Conservation (phyloP, 2,888 invertebrate genomes). For the Isoperla grammatica region DNA sequence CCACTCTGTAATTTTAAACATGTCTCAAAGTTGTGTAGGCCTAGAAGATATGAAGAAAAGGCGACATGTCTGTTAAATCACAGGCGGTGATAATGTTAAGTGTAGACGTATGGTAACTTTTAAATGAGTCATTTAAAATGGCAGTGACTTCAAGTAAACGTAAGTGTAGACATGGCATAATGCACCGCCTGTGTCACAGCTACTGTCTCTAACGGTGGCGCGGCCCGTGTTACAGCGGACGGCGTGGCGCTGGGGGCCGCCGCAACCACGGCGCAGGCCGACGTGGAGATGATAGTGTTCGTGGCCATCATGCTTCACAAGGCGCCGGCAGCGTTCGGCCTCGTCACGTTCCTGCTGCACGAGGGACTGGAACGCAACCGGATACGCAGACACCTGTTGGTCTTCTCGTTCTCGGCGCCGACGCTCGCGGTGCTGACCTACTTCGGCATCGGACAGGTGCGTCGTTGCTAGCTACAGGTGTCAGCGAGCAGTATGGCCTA, state of each 20-base stretch:
- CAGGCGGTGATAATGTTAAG: no score
- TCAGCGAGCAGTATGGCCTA: background rate
- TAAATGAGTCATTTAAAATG: no score
- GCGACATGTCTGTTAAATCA: no score
- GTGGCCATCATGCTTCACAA: slow-evolving; percentile 99
- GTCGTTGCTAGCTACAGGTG: slow-evolving; percentile 15
- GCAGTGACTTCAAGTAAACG: no score
- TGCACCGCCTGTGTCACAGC: no score
- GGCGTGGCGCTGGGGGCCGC: slow-evolving; percentile 98
- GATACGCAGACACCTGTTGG: slow-evolving; percentile 81
- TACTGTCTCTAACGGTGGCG: no score
- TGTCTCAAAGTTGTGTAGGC: no score
- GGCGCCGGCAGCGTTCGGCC: slow-evolving; percentile 97
- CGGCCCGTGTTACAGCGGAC: no score
- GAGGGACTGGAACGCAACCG: slow-evolving; percentile 86
- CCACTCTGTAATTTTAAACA: no score
- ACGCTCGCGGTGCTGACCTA: slow-evolving; percentile 84
- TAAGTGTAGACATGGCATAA: no score
- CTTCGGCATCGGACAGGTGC: slow-evolving; percentile 77
- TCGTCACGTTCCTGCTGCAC: slow-evolving; percentile 94
- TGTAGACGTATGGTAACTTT: no score
- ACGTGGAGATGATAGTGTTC: slow-evolving; percentile 97
- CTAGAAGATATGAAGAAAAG: no score
- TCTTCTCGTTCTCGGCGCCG: slow-evolving; percentile 93
- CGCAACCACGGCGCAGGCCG: slow-evolving; percentile 90